These are phyloP conservation scores for Troides oblongomaculatus DNA, from an alignment of 2,888 invertebrate genomes.

Conservation along the genomic window DNA sequence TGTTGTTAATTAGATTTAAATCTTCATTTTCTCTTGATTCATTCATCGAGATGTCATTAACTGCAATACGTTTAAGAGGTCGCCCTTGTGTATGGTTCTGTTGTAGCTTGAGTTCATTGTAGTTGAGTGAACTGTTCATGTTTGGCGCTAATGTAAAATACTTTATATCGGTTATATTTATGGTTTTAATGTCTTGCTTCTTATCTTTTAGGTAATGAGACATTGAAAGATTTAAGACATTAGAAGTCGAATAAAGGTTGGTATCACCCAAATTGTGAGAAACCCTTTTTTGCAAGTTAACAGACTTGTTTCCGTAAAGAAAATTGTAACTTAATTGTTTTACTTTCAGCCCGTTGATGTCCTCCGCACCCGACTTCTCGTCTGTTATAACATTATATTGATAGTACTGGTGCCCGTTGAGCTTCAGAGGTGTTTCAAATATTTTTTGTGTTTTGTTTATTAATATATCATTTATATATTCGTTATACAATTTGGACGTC, in stretches of 20 bases:
- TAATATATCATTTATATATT: not conserved
- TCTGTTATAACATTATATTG: slow-evolving; percentile 24
- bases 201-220: not conserved
- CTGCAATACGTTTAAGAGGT: not conserved
- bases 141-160: slow-evolving; percentile 1
- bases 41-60: not conserved
- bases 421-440: not conserved
- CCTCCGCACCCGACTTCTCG: not conserved
- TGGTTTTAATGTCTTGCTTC: slow-evolving; percentile 9
- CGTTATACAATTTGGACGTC: not conserved
- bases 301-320: slow-evolving; percentile 5
- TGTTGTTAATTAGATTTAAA: not conserved
- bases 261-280: slow-evolving; percentile 9
- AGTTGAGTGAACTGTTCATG: not conserved
- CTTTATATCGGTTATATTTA: slow-evolving; percentile 12
- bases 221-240: not conserved
- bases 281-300: slow-evolving; percentile 3
- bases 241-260: not conserved
- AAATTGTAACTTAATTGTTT: slow-evolving; percentile 12
- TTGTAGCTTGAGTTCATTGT: slow-evolving; percentile 7
- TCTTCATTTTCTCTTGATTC: not conserved
- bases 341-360: slow-evolving; percentile 3
- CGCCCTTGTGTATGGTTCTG: not conserved
- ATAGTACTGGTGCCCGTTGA: slow-evolving; percentile 13
- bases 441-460: not conserved